Percentiles rank a stretch among this genome's conserved stretches.
These are phyloP conservation scores for Ivindomyrus marchei DNA, from an alignment of 2,113 vertebrate species.

Conservation along the genomic window DNA sequence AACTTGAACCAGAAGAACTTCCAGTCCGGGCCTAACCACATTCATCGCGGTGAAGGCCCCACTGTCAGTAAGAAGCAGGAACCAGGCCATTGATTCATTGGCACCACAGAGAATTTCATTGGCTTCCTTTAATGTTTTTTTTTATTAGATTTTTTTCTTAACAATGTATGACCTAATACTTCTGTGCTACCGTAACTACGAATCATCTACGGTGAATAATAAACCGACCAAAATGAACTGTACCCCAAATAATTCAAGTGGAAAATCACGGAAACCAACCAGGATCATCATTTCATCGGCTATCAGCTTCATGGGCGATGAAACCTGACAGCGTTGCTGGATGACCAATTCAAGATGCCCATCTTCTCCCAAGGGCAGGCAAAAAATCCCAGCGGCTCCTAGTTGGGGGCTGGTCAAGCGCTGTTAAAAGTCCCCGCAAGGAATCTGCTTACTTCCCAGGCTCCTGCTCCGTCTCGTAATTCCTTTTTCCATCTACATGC, in stretches of 20 bases:
- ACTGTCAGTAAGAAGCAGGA: not conserved
- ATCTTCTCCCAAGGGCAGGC: not conserved
- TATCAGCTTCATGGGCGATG: not conserved
- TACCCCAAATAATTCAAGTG: conserved; percentile 5
- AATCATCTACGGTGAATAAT: not conserved
- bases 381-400: not conserved
- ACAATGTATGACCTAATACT: not conserved
- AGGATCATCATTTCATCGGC: not conserved
- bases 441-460: conserved; percentile 23
- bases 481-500: conserved; percentile 37
- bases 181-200: not conserved
- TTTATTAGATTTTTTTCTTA: not conserved
- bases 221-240: not conserved
- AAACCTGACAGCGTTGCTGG: not conserved
- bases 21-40: not conserved
- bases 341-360: not conserved
- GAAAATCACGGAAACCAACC: not conserved
- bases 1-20: conserved; percentile 9
- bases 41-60: not conserved
- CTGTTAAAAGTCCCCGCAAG: conserved; percentile 13
- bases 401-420: not conserved
- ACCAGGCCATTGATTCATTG: not conserved
- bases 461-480: conserved; percentile 1
- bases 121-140: conserved; percentile 2
- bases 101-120: not conserved